Percentiles rank a stretch among this genome's conserved stretches.
phyloP scores from a whole-genome alignment of 2,888 invertebrate genomes.

The Rhorus exstirpatorius region DNA sequence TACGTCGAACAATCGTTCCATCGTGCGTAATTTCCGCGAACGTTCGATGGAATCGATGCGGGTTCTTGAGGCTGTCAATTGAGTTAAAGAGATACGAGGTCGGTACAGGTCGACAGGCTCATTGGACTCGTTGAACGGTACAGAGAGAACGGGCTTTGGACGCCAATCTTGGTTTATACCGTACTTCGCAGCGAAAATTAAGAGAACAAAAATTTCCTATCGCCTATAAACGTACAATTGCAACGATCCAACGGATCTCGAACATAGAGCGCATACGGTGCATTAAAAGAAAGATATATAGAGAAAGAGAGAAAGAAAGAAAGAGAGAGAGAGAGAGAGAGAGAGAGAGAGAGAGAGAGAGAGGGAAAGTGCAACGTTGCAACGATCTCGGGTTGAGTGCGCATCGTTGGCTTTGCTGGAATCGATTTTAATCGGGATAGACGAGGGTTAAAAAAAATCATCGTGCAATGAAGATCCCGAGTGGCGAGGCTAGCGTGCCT shows the following conservation, averaged over 20 bases:
- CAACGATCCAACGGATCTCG: slow-evolving; percentile 22
- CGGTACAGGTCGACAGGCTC: slow-evolving; percentile 64
- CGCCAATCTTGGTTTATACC: slow-evolving; percentile 11
- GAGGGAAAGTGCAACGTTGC: background rate
- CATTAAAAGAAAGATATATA: background rate
- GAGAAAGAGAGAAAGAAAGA: background rate
- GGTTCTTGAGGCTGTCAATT: slow-evolving; percentile 32
- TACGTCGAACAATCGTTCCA: slow-evolving; percentile 9
- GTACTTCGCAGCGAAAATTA: slow-evolving; percentile 6
- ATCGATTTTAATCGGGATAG: slow-evolving; percentile 17
- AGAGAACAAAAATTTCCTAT: slow-evolving; percentile 10
- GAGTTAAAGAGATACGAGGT: too few species aligned
- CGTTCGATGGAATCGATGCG: slow-evolving; percentile 55
- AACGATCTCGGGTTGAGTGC: background rate
- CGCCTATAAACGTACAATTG: slow-evolving; percentile 38
- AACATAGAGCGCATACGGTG: background rate
- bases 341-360: background rate
- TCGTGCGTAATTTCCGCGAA: background rate
- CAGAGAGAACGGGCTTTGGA: slow-evolving; percentile 15
- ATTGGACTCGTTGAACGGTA: slow-evolving; percentile 21
- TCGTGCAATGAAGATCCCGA: slow-evolving; percentile 81
- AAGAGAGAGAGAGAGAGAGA: too few species aligned
- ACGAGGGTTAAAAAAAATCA: slow-evolving; percentile 11
- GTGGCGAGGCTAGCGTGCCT: slow-evolving; percentile 83
- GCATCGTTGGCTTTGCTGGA: background rate